Conservation (phyloP, 2,797 vertebrate genomes). For the Gambelia wislizenii region DNA sequence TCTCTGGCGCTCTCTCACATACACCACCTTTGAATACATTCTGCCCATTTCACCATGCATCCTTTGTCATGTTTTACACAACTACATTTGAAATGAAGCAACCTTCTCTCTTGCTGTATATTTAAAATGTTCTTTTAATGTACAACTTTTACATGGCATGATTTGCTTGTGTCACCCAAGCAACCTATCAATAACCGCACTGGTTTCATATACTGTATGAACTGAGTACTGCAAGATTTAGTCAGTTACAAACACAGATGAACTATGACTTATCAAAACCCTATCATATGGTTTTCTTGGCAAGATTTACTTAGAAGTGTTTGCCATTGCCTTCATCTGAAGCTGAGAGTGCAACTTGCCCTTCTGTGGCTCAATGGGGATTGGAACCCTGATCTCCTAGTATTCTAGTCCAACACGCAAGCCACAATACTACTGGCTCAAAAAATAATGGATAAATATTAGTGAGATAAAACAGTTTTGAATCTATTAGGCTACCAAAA, state of each 20-base stretch:
- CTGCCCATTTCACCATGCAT: not conserved
- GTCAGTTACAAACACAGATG: too few relatives aligned
- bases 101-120: slow-evolving; percentile 40
- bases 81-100: not conserved
- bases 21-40: not conserved
- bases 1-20: not conserved
- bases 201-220: not conserved
- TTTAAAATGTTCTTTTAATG: not conserved
- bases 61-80: not conserved
- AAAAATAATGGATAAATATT: too few relatives aligned
- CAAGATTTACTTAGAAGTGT: too few relatives aligned
- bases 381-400: too few relatives aligned
- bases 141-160: not conserved
- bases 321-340: too few relatives aligned
- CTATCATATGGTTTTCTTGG: too few relatives aligned
- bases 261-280: not conserved
- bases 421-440: too few relatives aligned
- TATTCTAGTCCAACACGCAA: too few relatives aligned
- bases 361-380: too few relatives aligned
- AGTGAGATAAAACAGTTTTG: not conserved
- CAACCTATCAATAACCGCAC: not conserved
- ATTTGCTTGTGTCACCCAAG: slow-evolving; percentile 1
- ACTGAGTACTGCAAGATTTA: not conserved
- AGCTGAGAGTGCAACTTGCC: too few relatives aligned
- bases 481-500: not conserved